Evolutionary conservation across 2,888 invertebrate species (phyloP).

Genomic region (Lithophane semibrunnea): DNA sequence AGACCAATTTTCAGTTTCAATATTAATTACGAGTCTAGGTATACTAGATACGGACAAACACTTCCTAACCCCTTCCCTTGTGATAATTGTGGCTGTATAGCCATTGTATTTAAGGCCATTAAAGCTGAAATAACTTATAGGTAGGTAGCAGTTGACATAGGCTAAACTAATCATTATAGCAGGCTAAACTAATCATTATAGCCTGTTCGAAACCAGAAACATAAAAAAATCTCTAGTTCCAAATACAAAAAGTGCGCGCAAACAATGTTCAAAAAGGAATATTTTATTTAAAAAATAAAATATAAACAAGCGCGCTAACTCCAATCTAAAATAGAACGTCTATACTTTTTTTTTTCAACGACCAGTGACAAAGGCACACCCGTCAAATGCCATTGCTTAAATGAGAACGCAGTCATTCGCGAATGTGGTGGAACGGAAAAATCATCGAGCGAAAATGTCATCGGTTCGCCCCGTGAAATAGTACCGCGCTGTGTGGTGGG

Average conservation of each 20-base stretch:
- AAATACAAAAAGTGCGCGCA: conserved; percentile 4
- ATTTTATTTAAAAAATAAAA: conserved; percentile 68
- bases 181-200: too few species aligned
- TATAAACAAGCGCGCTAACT: conserved; percentile 76
- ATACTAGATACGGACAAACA: too few species aligned
- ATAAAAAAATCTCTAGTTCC: not conserved
- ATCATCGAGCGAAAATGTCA: conserved; percentile 86
- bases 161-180: not conserved
- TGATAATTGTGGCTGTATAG: too few species aligned
- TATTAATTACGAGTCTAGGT: too few species aligned
- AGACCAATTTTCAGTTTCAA: too few species aligned
- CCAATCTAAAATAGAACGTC: conserved; percentile 86
- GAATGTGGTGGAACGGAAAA: conserved; percentile 88
- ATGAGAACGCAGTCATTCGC: conserved; percentile 89
- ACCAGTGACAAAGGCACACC: conserved; percentile 81
- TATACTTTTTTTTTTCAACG: conserved; percentile 78
- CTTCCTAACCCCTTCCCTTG: too few species aligned
- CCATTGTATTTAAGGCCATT: too few species aligned
- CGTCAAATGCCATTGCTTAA: conserved; percentile 90
- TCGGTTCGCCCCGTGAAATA: conserved; percentile 72
- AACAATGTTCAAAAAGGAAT: conserved; percentile 43
- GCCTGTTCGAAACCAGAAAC: not conserved
- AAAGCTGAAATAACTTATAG: too few species aligned
- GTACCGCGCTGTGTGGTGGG: conserved; percentile 25
- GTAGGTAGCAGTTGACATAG: not conserved